These are phyloP conservation scores for Morone chrysops DNA, from an alignment of 2,113 vertebrate genomes.

Conservation along the genomic window DNA sequence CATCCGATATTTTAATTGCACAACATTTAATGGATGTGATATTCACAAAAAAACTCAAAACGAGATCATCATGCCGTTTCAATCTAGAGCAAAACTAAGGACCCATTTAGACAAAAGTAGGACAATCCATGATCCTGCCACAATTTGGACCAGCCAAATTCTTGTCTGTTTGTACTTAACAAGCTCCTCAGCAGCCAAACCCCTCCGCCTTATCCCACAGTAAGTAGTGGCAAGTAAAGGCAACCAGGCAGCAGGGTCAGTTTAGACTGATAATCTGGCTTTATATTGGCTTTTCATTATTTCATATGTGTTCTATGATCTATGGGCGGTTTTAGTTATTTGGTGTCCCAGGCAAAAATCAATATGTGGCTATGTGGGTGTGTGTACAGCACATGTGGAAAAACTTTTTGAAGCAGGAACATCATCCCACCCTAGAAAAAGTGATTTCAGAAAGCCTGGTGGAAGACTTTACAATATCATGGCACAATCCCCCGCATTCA, in stretches of 20 bases:
- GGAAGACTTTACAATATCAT: conserved; percentile 6
- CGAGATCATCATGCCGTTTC: not conserved
- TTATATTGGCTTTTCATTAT: not conserved
- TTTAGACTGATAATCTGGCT: not conserved
- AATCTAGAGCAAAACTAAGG: not conserved
- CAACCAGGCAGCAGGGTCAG: not conserved
- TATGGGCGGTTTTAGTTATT: conserved; percentile 12
- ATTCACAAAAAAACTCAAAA: not conserved
- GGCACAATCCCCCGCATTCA: not conserved
- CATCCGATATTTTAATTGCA: not conserved
- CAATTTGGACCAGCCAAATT: conserved; percentile 14
- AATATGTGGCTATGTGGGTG: conserved; percentile 37
- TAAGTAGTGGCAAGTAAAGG: not conserved
- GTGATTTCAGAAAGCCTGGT: not conserved
- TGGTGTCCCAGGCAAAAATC: conserved; percentile 5
- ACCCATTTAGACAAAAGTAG: conserved; percentile 3
- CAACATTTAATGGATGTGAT: not conserved
- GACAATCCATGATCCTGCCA: conserved; percentile 13
- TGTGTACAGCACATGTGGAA: conserved; percentile 50
- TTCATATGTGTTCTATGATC: not conserved
- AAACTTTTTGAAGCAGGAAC: conserved; percentile 26
- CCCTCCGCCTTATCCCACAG: conserved; percentile 1
- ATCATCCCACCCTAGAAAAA: conserved; percentile 33
- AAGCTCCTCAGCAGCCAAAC: conserved; percentile 31
- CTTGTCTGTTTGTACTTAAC: conserved; percentile 48